phyloP scores from a whole-genome alignment of 2,797 vertebrate species.

The Chiloscyllium punctatum region DNA sequence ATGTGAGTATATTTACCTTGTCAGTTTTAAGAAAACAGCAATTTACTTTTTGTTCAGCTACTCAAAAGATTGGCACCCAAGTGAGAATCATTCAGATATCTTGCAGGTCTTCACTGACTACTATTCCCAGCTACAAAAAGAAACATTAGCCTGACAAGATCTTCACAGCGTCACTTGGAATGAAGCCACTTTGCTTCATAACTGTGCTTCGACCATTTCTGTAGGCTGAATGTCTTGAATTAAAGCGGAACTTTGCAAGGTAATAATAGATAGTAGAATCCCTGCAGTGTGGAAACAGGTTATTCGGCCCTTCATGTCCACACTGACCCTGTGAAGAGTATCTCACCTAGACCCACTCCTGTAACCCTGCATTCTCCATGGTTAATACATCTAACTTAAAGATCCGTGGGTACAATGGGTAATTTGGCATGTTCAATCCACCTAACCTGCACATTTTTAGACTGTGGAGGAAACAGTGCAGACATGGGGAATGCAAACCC shows the following conservation, averaged over 20 bases:
- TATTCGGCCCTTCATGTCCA: no score
- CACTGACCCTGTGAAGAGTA: no score
- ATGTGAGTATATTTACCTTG: not conserved
- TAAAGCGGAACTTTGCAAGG: not conserved
- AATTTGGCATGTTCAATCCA: no score
- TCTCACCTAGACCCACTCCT: no score
- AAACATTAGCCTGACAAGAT: not conserved
- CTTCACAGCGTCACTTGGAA: not conserved
- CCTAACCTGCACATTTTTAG: no score
- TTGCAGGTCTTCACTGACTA: not conserved
- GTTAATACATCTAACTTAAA: no score
- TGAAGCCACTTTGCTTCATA: not conserved
- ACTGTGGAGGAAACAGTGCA: no score
- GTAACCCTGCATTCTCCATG: no score
- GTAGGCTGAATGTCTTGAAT: not conserved
- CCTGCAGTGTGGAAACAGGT: no score
- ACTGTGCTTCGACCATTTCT: not conserved
- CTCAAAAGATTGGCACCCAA: not conserved
- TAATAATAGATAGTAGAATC: not conserved
- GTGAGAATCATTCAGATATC: not conserved
- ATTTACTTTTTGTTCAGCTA: not conserved
- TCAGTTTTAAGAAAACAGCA: not conserved
- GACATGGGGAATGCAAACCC: no score
- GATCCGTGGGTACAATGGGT: no score
- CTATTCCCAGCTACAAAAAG: not conserved